Evolutionary conservation across 2,888 invertebrate genomes (phyloP).

Genomic region (Erebia palarica): DNA sequence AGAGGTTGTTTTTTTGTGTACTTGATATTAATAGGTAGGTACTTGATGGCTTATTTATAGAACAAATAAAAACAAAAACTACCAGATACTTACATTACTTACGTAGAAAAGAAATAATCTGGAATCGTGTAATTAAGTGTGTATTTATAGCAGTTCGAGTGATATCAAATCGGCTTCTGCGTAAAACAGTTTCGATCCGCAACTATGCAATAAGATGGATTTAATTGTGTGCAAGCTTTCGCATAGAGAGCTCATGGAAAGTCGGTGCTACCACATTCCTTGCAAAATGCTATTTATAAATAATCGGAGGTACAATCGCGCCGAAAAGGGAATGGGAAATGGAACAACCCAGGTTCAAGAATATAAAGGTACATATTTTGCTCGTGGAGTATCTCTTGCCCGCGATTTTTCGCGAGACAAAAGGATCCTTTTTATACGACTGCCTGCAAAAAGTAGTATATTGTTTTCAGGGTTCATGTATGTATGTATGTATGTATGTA

Average conservation of each 20-base stretch:
- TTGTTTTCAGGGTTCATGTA: no score
- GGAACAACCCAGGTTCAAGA: neutral
- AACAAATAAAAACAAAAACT: neutral
- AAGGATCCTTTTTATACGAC: no score
- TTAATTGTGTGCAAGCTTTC: slow-evolving; percentile 30
- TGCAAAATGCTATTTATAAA: slow-evolving; percentile 52
- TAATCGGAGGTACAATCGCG: slow-evolving; percentile 26
- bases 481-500: no score
- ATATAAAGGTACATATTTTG: neutral
- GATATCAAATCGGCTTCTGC: neutral
- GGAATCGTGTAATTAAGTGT: neutral
- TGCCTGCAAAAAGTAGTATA: no score
- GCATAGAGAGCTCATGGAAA: slow-evolving; percentile 50
- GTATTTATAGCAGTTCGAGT: neutral
- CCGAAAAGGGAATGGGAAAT: slow-evolving; percentile 4
- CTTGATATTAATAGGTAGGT: no score
- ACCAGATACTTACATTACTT: neutral
- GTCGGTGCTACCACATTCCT: slow-evolving; percentile 57
- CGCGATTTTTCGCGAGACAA: no score
- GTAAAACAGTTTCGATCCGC: neutral
- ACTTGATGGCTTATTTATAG: neutral
- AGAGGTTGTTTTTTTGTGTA: no score
- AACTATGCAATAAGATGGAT: slow-evolving; percentile 8
- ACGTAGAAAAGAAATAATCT: neutral
- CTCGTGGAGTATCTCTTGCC: neutral